Conservation (phyloP, 2,888 invertebrate species). For the Epinotia demarniana region DNA sequence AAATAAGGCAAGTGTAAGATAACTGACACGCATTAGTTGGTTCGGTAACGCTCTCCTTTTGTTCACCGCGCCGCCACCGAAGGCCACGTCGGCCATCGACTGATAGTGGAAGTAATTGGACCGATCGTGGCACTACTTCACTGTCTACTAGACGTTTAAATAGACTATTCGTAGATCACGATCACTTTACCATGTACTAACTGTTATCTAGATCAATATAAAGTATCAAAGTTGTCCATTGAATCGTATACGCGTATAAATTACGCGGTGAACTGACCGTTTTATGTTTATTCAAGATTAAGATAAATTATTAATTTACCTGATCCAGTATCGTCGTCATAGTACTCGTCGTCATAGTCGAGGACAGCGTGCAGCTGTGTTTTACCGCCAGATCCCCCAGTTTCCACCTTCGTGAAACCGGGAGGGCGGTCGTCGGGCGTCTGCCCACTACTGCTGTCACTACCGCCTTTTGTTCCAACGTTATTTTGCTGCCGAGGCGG, state of each 20-base stretch:
- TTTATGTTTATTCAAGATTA: slow-evolving; percentile 48
- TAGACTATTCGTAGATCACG: slow-evolving; percentile 56
- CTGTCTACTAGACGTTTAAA: slow-evolving; percentile 51
- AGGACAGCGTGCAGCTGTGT: slow-evolving; percentile 89
- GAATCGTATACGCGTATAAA: slow-evolving; percentile 39
- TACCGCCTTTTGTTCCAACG: slow-evolving; percentile 78
- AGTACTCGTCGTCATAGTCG: slow-evolving; percentile 88
- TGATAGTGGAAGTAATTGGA: slow-evolving; percentile 68
- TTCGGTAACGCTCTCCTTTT: slow-evolving; percentile 46
- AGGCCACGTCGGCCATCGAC: slow-evolving; percentile 59
- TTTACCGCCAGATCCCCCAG: slow-evolving; percentile 83
- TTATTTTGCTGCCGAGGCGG: slow-evolving; percentile 69
- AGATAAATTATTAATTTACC: slow-evolving; percentile 57
- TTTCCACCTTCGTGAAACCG: slow-evolving; percentile 87
- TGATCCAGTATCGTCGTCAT: slow-evolving; percentile 85
- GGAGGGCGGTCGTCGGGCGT: slow-evolving; percentile 83
- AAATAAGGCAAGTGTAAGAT: slow-evolving; percentile 44
- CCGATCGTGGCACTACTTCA: slow-evolving; percentile 56
- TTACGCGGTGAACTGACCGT: slow-evolving; percentile 50
- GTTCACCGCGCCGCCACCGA: slow-evolving; percentile 50
- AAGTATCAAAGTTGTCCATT: slow-evolving; percentile 14
- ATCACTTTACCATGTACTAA: slow-evolving; percentile 52
- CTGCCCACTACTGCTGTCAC: slow-evolving; percentile 58
- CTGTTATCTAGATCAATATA: slow-evolving; percentile 48
- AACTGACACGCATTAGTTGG: slow-evolving; percentile 42